Percentiles rank a stretch among this genome's conserved stretches.
Evolutionary conservation across 30 jellyfish, hydroid and myxozoan species (phyloP).

Genomic region (Sanderia malayensis): DNA sequence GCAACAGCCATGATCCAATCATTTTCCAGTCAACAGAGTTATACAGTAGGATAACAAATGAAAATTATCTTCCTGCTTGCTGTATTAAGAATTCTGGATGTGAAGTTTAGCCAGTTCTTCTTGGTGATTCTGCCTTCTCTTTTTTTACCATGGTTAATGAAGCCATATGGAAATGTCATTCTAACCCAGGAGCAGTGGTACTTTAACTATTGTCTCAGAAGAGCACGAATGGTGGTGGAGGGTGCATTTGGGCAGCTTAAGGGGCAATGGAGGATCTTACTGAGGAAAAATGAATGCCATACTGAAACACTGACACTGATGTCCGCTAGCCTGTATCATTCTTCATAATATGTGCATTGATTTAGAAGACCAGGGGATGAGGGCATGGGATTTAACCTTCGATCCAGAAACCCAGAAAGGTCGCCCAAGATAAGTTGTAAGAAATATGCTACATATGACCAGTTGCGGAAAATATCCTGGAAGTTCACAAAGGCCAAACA

Average conservation of each 20-base stretch:
- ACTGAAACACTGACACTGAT: slow-evolving; percentile 10
- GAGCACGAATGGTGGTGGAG: too few relatives aligned
- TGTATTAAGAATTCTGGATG: too few relatives aligned
- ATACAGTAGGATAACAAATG: slow-evolving; percentile 11
- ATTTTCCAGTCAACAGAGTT: slow-evolving; percentile 50
- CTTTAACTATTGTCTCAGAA: too few relatives aligned
- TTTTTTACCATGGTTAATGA: slow-evolving; percentile 54
- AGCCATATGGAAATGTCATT: slow-evolving; percentile 51
- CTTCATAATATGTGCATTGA: slow-evolving; percentile 49
- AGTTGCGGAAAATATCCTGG: slow-evolving; percentile 21
- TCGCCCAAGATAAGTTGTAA: slow-evolving; percentile 43
- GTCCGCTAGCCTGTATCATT: slow-evolving; percentile 58
- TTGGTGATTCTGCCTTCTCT: too few relatives aligned
- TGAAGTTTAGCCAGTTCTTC: too few relatives aligned
- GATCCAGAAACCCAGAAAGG: slow-evolving; percentile 25
- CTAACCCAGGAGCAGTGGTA: slow-evolving; percentile 31
- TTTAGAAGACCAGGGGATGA: slow-evolving; percentile 43
- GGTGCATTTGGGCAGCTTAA: slow-evolving; percentile 64
- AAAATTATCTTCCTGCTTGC: slow-evolving; percentile 24
- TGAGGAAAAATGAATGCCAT: slow-evolving; percentile 25
- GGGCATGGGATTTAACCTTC: too few relatives aligned
- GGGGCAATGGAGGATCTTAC: slow-evolving; percentile 43
- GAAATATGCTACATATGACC: slow-evolving; percentile 51
- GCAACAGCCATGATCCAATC: slow-evolving; percentile 56
- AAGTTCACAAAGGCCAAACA: slow-evolving; percentile 32